phyloP scores from a whole-genome alignment of 37 sponge, comb jelly and placozoan species.

The Haliclona indistincta region DNA sequence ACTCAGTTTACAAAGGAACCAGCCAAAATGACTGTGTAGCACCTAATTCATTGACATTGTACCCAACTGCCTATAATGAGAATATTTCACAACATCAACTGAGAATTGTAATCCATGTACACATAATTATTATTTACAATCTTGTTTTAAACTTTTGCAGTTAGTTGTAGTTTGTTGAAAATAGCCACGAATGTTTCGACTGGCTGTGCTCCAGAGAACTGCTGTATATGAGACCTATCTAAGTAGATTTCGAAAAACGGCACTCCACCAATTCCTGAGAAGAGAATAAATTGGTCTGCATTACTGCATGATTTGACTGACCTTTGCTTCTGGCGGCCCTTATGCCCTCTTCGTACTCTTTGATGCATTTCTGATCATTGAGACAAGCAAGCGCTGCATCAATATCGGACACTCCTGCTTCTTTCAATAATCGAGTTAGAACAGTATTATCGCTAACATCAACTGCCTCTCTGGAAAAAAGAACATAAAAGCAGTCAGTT shows the following conservation, averaged over 20 bases:
- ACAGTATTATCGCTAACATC: constrained; percentile 45
- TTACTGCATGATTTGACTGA: neutral
- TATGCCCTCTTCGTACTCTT: constrained; percentile 42
- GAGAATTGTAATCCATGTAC: too few relatives aligned
- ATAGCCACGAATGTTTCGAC: constrained; percentile 52
- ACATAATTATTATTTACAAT: too few relatives aligned
- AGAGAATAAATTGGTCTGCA: neutral
- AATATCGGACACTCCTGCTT: constrained; percentile 37
- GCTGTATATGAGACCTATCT: constrained; percentile 29
- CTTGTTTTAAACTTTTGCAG: constrained; percentile 48
- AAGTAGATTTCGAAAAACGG: constrained; percentile 58
- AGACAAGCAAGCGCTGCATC: constrained; percentile 29
- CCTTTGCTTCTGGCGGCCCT: constrained; percentile 41
- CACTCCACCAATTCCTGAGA: constrained; percentile 51
- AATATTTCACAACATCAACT: too few relatives aligned
- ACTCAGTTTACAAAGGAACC: constrained; percentile 7
- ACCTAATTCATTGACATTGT: too few relatives aligned
- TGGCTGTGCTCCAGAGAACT: constrained; percentile 59
- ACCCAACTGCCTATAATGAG: too few relatives aligned
- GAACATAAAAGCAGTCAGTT: constrained; percentile 27
- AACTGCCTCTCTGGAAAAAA: constrained; percentile 53
- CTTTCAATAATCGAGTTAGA: constrained; percentile 13
- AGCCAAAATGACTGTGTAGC: neutral
- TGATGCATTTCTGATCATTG: neutral
- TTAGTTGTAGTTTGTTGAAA: constrained; percentile 20